Conservation (phyloP, 2,113 vertebrate species). For the Stigmatopora nigra region DNA sequence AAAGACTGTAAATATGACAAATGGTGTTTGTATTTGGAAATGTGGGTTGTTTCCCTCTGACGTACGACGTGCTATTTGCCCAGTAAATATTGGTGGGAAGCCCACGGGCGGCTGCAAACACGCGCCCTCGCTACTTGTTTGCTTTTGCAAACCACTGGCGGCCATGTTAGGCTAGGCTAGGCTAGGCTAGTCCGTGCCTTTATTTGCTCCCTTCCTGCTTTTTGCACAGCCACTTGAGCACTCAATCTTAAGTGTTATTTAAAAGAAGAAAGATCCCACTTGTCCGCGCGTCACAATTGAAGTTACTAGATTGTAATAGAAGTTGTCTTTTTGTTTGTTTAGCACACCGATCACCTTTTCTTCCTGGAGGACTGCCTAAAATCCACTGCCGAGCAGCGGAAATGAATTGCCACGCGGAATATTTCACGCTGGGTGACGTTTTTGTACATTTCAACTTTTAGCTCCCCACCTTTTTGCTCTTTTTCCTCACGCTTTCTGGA, state of each 20-base stretch:
- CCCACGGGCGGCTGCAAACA: constrained; percentile 29
- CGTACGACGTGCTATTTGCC: constrained; percentile 40
- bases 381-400: constrained; percentile 23
- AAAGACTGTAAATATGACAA: constrained; percentile 1
- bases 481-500: constrained; percentile 6
- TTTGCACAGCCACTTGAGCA: constrained; percentile 40
- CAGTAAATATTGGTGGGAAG: constrained; percentile 55
- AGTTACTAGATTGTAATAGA: constrained; percentile 2
- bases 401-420: constrained; percentile 4
- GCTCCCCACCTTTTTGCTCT: neutral
- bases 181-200: constrained; percentile 6
- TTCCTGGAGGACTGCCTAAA: constrained; percentile 22
- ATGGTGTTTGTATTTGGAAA: neutral
- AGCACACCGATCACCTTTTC: constrained; percentile 4
- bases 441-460: neutral
- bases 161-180: constrained; percentile 27
- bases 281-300: constrained; percentile 8
- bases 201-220: constrained; percentile 15
- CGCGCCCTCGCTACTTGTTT: constrained; percentile 52
- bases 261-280: constrained; percentile 3
- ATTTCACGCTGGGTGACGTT: constrained; percentile 18
- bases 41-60: constrained; percentile 7
- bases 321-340: neutral
- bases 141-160: constrained; percentile 22
- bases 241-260: constrained; percentile 37